Percentiles rank a stretch among this genome's conserved stretches.
These are phyloP conservation scores for Charadrius vociferus DNA, from an alignment of 2,113 vertebrate genomes.

Conservation along the genomic window DNA sequence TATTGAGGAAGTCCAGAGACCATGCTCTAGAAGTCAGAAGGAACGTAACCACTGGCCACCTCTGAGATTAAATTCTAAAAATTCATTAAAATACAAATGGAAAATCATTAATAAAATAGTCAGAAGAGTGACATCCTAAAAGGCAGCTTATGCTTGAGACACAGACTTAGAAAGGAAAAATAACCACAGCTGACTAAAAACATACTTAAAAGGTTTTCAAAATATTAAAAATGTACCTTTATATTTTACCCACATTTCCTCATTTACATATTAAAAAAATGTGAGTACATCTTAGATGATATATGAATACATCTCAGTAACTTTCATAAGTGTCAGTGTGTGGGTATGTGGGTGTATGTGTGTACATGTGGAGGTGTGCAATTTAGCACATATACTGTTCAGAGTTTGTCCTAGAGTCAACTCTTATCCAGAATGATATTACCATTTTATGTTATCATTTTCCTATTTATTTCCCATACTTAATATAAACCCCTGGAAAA, in stretches of 20 bases:
- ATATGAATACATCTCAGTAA: background rate
- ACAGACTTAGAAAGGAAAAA: background rate
- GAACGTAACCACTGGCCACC: background rate
- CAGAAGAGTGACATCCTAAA: background rate
- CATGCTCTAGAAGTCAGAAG: background rate
- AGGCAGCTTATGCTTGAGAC: background rate
- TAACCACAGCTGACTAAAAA: background rate
- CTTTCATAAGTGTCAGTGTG: background rate
- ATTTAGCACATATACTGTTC: background rate
- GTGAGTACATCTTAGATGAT: background rate
- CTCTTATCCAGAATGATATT: background rate
- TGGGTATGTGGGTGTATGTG: background rate
- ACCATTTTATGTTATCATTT: background rate
- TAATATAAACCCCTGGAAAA: conserved; percentile 6
- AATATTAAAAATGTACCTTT: background rate
- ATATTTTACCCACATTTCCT: background rate
- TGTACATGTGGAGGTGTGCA: background rate
- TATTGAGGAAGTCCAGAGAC: background rate
- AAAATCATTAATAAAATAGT: background rate
- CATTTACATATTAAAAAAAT: background rate
- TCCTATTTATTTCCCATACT: background rate
- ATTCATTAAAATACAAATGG: background rate
- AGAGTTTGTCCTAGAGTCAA: background rate
- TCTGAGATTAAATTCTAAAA: background rate
- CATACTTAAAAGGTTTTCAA: background rate